Evolutionary conservation across 2,888 invertebrate species (phyloP), one percentile per base, ranked within the genome.

Genomic region (Mesorhabditis sp.): DNA sequence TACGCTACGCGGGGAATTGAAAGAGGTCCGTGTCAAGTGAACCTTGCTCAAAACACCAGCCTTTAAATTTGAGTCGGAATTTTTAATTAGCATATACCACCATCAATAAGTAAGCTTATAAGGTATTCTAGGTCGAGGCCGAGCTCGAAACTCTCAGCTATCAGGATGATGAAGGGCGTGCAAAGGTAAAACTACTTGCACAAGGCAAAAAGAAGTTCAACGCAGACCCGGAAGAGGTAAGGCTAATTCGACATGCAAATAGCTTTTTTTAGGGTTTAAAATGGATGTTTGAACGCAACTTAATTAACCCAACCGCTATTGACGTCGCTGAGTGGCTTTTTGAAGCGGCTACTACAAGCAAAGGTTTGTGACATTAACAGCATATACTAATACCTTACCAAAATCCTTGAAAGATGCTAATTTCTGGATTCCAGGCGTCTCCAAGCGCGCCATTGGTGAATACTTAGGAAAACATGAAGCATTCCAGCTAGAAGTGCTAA

Each of bases 61-160:
- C 28, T 28, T 28, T 2, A 28, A 28, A 28, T 28, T 28, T 28
- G 1, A 28, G 2, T 28, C 1, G 1, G 28, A 28, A 28, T 28
- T 28, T 28, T 28, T 28, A 28, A 28, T 28, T 28, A 28, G 1
- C 28, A 28, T 28, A 28, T 1, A 28, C 28, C 28, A 28, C 2
- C 1, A 1, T 28, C 28, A 28, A 28, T 28, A 2, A 28, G 2
- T 28, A 28, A 28, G 28, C 28, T 28, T 28, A 28, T 1, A 28
- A 28, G 1, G 28, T 2, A 1, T 50, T 50, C n/a, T 50, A 76
- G 68, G 76, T 78, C 13, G 78, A 78, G 45, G 74, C 67, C 28
- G 75, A 80, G 44, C 73, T 80, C 42, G 78, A 78, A 67, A 72
- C 77, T n/a, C 70, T 80, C 44, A 78, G 77, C 69, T 80, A 80